Evolutionary conservation across 1,140 invertebrate species (phyloP).

Genomic region (Wasmannia auropunctata): DNA sequence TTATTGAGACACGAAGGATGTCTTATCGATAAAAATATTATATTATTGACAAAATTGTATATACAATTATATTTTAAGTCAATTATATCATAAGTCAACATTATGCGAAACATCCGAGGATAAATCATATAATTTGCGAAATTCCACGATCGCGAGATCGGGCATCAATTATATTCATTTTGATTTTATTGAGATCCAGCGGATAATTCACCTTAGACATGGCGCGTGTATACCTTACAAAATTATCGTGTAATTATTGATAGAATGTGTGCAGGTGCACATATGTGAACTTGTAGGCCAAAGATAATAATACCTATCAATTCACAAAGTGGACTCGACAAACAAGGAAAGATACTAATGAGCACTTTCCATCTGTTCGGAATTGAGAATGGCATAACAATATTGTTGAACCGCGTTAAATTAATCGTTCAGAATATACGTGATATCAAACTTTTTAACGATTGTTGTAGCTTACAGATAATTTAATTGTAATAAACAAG

Average conservation of each 20-base stretch:
- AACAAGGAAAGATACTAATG: not conserved
- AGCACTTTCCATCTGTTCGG: not conserved
- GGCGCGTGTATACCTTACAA: not conserved
- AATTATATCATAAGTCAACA: not conserved
- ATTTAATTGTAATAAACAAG: not conserved
- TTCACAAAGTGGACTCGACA: not conserved
- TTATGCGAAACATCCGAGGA: not conserved
- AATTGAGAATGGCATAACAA: not conserved
- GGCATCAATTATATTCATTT: conserved; percentile 8
- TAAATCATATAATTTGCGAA: not conserved
- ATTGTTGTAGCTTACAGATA: not conserved
- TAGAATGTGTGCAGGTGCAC: too few species aligned
- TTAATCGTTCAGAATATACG: not conserved
- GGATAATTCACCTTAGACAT: not conserved
- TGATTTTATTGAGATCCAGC: not conserved
- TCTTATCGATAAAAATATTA: not conserved
- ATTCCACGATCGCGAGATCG: not conserved
- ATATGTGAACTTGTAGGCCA: not conserved
- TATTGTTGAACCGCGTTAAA: not conserved
- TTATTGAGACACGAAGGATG: not conserved
- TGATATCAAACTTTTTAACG: not conserved
- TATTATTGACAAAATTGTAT: not conserved
- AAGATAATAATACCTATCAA: not conserved
- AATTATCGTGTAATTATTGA: not conserved
- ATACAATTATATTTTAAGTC: too few species aligned